phyloP scores from a whole-genome alignment of 1,140 invertebrate species.

The Pemphigus obesinymphae region DNA sequence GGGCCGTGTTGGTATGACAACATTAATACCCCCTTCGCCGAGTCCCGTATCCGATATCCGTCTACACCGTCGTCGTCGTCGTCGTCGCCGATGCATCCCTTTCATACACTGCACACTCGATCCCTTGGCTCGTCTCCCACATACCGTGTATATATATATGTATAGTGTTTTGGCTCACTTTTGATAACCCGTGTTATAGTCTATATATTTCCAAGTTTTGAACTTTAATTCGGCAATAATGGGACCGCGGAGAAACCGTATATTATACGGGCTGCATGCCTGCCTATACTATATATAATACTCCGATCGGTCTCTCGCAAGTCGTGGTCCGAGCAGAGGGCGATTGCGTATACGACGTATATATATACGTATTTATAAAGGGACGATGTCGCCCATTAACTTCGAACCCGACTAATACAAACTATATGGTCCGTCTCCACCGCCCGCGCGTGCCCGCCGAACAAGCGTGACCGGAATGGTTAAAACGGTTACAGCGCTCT shows the following conservation, averaged over 20 bases:
- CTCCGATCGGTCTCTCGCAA: background rate
- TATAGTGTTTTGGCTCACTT: no score
- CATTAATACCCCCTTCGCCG: background rate
- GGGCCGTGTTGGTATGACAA: background rate
- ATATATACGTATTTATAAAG: background rate
- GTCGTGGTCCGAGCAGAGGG: background rate
- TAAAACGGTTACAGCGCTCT: background rate
- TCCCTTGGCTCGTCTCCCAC: background rate
- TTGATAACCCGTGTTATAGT: background rate
- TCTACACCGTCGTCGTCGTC: no score
- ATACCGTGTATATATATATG: no score
- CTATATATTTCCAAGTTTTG: background rate
- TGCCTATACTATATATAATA: background rate
- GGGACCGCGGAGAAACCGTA: background rate
- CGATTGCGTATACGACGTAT: background rate
- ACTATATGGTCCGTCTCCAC: background rate
- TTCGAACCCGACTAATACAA: background rate
- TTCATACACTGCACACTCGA: background rate
- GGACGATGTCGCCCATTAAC: slow-evolving; percentile 13
- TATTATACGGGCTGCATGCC: background rate
- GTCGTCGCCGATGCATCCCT: no score
- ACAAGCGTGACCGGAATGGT: slow-evolving; percentile 30
- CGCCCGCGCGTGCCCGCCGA: background rate
- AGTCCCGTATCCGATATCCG: background rate
- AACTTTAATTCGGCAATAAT: slow-evolving; percentile 9